Base-by-base conservation (phyloP, 2,888 invertebrate genomes). In the Steinernema carpocapsae region DNA sequence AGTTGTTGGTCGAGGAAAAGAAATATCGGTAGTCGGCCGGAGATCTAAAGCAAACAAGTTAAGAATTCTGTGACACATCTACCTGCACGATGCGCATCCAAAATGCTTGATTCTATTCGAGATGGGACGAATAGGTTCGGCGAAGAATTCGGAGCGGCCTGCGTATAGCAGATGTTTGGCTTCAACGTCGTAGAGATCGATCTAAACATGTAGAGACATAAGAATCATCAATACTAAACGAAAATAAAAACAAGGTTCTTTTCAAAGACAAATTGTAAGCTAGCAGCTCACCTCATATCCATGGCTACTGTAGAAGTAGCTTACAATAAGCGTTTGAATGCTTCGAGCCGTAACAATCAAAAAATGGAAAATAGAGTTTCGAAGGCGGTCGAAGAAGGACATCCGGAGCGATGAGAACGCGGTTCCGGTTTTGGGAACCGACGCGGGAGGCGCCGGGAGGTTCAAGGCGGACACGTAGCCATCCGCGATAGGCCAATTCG, bases 401-500 rank as follows among this genome's bases (percentile, higher is more conserved):
- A 84, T 84, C n/a, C 72, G 73, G 14, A 73, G 72, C 45, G 80
- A 77, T 17, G 82, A 78, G 71, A 78, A 79, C 12, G 79, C 76
- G 24, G 83, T 84, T 22, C 85, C 84, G 26, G 85, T 85, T 73
- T 83, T 83, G 4, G 85, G 82, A 59, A 80, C 78, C 2, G 78
- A 75, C 1, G 83, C 78, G 0, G 85, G 83, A 17, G 79, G 76
- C 0, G 83, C 79, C 24, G 85, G 85, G 19, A 85, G 76, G 71
- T 85, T 85, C 37, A 85, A 70, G 7, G 83, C 79, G 19, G 83
- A 78, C 1, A 83, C 76, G 70, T 85, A 85, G 14, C 84, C 85
- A 71, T 85, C 85, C n/a, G 84, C 78, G 19, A 85, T 79, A 1
- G 85, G 85, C 85, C 85, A 85, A 72, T 85, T 85, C 14, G 83